Evolutionary conservation across 2,113 vertebrate genomes (phyloP).

Genomic region (Morone chrysops): DNA sequence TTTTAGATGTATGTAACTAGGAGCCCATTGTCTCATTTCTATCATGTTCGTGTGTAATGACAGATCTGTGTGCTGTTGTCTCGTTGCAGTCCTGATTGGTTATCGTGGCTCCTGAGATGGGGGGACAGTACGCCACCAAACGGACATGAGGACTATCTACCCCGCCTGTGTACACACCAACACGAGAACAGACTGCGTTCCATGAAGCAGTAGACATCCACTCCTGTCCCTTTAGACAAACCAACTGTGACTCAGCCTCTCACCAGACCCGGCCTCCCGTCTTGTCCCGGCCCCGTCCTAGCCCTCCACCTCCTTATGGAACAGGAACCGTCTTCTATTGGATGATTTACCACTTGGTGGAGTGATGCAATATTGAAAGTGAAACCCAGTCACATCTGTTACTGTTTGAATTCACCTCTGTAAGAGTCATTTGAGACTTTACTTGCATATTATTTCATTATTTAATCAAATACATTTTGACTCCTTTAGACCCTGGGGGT

Average conservation of each 20-base stretch:
- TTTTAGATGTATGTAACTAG: background rate
- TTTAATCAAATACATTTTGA: conserved; percentile 34
- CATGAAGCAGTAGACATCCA: conserved; percentile 62
- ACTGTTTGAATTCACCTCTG: conserved; percentile 16
- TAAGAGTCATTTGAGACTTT: conserved; percentile 12
- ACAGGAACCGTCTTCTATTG: conserved; percentile 16
- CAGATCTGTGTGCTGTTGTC: conserved; percentile 17
- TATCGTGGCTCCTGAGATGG: conserved; percentile 51
- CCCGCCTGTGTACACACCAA: conserved; percentile 58
- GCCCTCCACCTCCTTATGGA: conserved; percentile 16
- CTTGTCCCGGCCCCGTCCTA: background rate
- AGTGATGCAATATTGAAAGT: conserved; percentile 12
- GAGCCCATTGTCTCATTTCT: background rate
- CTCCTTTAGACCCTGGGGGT: conserved; percentile 27
- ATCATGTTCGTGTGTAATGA: background rate
- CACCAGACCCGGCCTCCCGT: conserved; percentile 10
- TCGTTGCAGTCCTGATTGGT: conserved; percentile 81
- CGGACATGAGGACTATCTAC: conserved; percentile 55
- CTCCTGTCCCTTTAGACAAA: conserved; percentile 72
- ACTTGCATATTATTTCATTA: conserved; percentile 47
- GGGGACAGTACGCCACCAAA: conserved; percentile 50
- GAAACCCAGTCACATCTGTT: conserved; percentile 4
- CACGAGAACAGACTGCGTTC: conserved; percentile 57
- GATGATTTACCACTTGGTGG: conserved; percentile 12
- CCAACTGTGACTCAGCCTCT: conserved; percentile 71